phyloP scores from a whole-genome alignment of 2,888 invertebrate species.

The Dyspetes luteomarginatus region DNA sequence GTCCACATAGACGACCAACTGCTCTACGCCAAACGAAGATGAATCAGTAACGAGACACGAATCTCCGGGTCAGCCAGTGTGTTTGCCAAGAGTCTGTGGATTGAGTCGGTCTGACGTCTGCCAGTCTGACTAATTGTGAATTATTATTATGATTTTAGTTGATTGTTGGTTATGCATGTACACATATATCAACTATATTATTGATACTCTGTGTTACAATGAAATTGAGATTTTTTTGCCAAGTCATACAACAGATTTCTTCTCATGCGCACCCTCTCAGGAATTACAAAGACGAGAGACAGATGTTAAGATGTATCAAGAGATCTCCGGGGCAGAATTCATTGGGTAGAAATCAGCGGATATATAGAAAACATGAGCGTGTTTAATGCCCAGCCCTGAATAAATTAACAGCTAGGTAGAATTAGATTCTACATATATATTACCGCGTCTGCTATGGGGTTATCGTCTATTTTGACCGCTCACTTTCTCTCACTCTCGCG shows the following conservation, averaged over 20 bases:
- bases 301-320: slow-evolving; percentile 12
- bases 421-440: slow-evolving; percentile 5
- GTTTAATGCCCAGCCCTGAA: slow-evolving; percentile 25
- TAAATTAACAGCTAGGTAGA: slow-evolving; percentile 28
- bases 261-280: slow-evolving; percentile 7
- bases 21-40: slow-evolving; percentile 49
- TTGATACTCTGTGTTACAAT: background rate
- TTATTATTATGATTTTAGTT: slow-evolving; percentile 30
- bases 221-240: slow-evolving; percentile 40
- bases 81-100: slow-evolving; percentile 47
- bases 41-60: slow-evolving; percentile 13
- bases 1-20: slow-evolving; percentile 27
- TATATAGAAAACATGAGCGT: slow-evolving; percentile 49
- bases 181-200: background rate
- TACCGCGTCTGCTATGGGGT: slow-evolving; percentile 8
- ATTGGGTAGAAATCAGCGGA: slow-evolving; percentile 49
- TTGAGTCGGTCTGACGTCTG: slow-evolving; percentile 29
- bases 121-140: slow-evolving; percentile 40
- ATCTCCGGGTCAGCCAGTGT: slow-evolving; percentile 9
- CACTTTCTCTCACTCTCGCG: background rate
- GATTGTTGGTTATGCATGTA: background rate
- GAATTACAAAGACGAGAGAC: slow-evolving; percentile 23
- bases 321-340: slow-evolving; percentile 32
- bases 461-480: slow-evolving; percentile 22
- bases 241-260: slow-evolving; percentile 29